Conservation (phyloP, 2,888 invertebrate genomes). For the Lasioglossum morio region DNA sequence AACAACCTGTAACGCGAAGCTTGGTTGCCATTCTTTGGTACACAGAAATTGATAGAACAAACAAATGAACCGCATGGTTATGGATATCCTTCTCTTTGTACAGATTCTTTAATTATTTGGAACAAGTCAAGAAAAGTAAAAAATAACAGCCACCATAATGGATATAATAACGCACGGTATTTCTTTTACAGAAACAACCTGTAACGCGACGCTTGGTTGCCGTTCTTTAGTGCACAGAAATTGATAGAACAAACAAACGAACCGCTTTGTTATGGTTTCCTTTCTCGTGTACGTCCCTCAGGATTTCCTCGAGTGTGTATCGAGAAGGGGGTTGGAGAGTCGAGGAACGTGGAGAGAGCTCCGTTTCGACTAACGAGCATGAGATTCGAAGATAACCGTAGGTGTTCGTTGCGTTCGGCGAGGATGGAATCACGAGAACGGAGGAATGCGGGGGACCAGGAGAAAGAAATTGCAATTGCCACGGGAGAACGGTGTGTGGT, state of each 20-base stretch:
- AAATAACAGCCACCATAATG: too few relatives aligned
- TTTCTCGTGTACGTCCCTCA: background rate
- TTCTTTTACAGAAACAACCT: background rate
- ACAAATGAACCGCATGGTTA: too few relatives aligned
- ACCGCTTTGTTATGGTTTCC: background rate
- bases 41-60: too few relatives aligned
- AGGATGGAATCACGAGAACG: background rate
- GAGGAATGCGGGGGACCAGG: background rate
- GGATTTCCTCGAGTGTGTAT: background rate
- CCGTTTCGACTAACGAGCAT: background rate
- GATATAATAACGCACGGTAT: too few relatives aligned
- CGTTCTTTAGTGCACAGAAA: background rate
- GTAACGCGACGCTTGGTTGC: background rate
- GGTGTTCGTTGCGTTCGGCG: background rate
- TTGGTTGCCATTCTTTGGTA: too few relatives aligned
- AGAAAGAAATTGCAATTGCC: slow-evolving; percentile 15
- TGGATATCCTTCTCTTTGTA: too few relatives aligned
- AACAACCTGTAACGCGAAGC: too few relatives aligned
- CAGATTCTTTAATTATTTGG: too few relatives aligned
- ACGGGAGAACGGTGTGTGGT: background rate
- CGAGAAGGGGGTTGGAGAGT: background rate
- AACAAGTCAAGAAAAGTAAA: too few relatives aligned
- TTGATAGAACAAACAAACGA: background rate
- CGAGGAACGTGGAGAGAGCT: background rate
- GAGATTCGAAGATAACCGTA: background rate